Percentiles rank a stretch among this genome's conserved stretches.
These are phyloP conservation scores for Sander vitreus DNA, from an alignment of 2,113 vertebrate genomes.

Conservation along the genomic window DNA sequence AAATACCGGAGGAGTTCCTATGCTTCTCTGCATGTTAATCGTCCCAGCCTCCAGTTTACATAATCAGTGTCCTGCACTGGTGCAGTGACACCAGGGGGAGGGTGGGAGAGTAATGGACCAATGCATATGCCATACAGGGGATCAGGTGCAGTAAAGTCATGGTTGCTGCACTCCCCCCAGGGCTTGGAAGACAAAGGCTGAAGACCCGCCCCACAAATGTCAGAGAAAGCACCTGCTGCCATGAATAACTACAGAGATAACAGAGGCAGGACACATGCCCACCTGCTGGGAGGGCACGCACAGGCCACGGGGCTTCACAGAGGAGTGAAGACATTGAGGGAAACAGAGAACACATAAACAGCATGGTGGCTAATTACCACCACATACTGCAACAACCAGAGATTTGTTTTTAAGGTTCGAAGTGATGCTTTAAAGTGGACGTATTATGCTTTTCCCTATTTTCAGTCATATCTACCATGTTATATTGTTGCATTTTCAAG, in stretches of 20 bases:
- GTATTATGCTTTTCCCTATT: too few relatives aligned
- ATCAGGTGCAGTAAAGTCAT: conserved; percentile 75
- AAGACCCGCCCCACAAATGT: conserved; percentile 78
- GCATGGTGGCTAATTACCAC: conserved; percentile 56
- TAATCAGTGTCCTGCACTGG: conserved; percentile 64
- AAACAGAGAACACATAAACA: conserved; percentile 49
- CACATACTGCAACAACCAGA: conserved; percentile 33
- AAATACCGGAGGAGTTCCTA: conserved; percentile 45
- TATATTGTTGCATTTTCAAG: too few relatives aligned
- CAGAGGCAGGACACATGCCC: conserved; percentile 68
- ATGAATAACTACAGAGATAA: conserved; percentile 76
- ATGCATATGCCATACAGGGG: conserved; percentile 61
- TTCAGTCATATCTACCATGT: too few relatives aligned
- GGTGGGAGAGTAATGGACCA: conserved; percentile 65
- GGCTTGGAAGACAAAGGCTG: conserved; percentile 76
- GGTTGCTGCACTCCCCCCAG: conserved; percentile 62
- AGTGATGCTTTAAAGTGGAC: background rate
- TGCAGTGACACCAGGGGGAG: conserved; percentile 37
- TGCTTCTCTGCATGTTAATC: conserved; percentile 60
- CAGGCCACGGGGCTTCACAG: conserved; percentile 49
- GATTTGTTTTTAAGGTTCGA: background rate
- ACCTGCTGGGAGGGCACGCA: conserved; percentile 74
- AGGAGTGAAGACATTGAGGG: conserved; percentile 48
- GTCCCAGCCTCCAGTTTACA: conserved; percentile 58
- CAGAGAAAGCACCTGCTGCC: conserved; percentile 77